Conservation (phyloP, 2,888 invertebrate genomes). For the Girardia tigrina region DNA sequence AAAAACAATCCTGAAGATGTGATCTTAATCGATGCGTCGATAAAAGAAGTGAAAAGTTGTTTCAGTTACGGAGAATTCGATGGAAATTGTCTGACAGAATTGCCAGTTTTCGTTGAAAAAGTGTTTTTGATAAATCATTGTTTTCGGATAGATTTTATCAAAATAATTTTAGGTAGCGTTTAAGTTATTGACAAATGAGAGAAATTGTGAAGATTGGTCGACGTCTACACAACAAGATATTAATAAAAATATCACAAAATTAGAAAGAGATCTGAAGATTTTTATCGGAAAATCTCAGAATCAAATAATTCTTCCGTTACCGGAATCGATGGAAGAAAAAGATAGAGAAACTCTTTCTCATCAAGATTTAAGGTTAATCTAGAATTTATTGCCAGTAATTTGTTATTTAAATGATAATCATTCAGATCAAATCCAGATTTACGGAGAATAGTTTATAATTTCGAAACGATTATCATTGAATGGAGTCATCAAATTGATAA, state of each 20-base stretch:
- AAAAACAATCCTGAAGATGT: slow-evolving; percentile 3
- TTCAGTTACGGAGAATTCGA: neutral
- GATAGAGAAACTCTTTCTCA: neutral
- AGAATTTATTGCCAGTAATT: neutral
- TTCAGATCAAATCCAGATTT: slow-evolving; percentile 13
- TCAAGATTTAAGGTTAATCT: neutral
- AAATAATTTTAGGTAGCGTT: neutral
- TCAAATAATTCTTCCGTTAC: neutral
- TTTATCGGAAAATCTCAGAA: slow-evolving; percentile 8
- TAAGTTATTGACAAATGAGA: neutral
- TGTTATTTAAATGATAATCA: neutral
- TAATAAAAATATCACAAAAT: neutral
- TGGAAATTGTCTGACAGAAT: neutral
- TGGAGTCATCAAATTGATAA: slow-evolving; percentile 75
- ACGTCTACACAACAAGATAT: neutral
- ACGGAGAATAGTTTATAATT: slow-evolving; percentile 70
- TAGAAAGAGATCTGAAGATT: neutral
- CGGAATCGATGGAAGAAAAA: neutral
- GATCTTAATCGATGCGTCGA: neutral
- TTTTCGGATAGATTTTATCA: neutral
- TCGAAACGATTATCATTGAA: slow-evolving; percentile 76
- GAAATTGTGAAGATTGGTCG: slow-evolving; percentile 18
- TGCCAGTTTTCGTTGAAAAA: neutral
- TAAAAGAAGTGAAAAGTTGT: neutral
- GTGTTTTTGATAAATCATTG: neutral